Conservation (phyloP, 2,888 invertebrate species). For the Clivina fossor region DNA sequence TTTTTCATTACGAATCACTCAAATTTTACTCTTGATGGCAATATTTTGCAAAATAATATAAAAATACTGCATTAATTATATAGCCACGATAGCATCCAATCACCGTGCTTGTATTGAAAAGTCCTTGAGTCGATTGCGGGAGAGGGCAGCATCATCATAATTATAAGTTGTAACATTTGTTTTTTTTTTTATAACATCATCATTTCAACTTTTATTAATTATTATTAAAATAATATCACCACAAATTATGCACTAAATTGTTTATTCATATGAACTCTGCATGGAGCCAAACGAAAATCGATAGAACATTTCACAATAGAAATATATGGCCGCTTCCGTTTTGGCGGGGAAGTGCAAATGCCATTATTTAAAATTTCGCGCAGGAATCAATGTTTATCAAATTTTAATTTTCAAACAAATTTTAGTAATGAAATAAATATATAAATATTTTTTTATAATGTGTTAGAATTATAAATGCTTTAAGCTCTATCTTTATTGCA, state of each 20-base stretch:
- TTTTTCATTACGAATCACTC: conserved; percentile 17
- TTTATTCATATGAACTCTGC: background rate
- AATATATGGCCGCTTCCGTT: conserved; percentile 28
- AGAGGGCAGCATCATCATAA: conserved; percentile 32
- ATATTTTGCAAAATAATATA: conserved; percentile 13
- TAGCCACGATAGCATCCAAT: conserved; percentile 26
- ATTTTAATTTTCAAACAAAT: background rate
- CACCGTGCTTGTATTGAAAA: conserved; percentile 27
- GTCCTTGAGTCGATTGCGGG: conserved; percentile 17
- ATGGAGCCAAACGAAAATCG: conserved; percentile 13
- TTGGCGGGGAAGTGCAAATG: conserved; percentile 19
- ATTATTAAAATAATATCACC: conserved; percentile 17
- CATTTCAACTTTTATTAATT: conserved; percentile 9
- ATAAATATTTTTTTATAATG: background rate
- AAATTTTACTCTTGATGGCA: conserved; percentile 20
- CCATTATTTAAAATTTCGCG: conserved; percentile 18
- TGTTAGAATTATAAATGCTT: too few relatives aligned
- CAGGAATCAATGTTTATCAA: background rate
- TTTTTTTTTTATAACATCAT: conserved; percentile 20
- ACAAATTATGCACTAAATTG: conserved; percentile 7
- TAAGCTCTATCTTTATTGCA: too few relatives aligned
- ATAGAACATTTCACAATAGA: conserved; percentile 9
- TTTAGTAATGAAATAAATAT: background rate
- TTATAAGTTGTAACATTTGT: conserved; percentile 12
- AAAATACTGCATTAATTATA: conserved; percentile 13